Evolutionary conservation across 2,113 vertebrate species (phyloP).

Genomic region (Vanacampus margaritifer): DNA sequence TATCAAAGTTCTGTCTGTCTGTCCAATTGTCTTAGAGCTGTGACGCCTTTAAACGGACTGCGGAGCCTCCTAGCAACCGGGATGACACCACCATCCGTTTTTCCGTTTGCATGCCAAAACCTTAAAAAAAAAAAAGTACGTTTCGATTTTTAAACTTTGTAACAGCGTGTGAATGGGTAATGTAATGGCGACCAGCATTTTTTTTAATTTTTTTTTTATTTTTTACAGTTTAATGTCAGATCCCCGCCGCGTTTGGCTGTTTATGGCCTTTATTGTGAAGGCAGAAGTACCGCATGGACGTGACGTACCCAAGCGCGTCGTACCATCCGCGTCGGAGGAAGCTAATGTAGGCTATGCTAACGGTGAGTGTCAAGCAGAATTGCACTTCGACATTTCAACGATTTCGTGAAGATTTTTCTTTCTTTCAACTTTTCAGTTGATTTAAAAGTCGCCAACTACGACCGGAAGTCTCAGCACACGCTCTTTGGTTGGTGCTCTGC

Average conservation of each 20-base stretch:
- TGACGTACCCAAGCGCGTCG: background rate
- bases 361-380: background rate
- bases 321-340: background rate
- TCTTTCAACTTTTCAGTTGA: background rate
- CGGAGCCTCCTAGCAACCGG: too few species aligned
- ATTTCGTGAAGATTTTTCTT: background rate
- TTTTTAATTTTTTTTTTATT: too few species aligned
- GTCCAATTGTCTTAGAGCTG: too few species aligned
- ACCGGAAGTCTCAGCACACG: background rate
- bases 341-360: background rate
- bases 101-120: too few species aligned
- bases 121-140: too few species aligned
- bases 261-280: conserved; percentile 22
- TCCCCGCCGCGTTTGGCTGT: background rate
- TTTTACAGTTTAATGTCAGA: background rate
- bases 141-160: too few species aligned
- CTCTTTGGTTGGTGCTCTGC: background rate
- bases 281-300: background rate
- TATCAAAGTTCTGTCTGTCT: background rate
- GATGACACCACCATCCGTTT: too few species aligned
- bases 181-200: background rate
- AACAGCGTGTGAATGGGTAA: too few species aligned
- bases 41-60: too few species aligned
- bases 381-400: background rate
- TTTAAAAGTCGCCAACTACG: background rate